These are phyloP conservation scores for Apteryx owenii DNA, from an alignment of 2,113 vertebrate species.

Conservation along the genomic window DNA sequence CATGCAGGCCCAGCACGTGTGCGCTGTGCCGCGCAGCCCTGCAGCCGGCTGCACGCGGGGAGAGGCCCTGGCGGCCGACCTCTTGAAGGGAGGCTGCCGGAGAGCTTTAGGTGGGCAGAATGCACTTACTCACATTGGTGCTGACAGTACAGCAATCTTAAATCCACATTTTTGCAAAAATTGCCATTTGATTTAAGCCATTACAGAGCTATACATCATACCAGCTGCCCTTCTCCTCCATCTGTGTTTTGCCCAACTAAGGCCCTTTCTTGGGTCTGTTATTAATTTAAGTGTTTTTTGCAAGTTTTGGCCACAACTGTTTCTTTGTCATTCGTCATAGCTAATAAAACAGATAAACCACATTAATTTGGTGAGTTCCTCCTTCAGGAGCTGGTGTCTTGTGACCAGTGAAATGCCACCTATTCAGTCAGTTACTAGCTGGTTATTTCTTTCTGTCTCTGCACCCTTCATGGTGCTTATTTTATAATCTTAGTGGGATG, in stretches of 20 bases:
- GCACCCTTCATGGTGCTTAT: background rate
- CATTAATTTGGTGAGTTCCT: background rate
- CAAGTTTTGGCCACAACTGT: background rate
- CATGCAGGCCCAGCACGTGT: background rate
- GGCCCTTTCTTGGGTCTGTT: background rate
- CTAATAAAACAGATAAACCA: background rate
- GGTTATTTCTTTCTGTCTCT: background rate
- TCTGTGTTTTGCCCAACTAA: background rate
- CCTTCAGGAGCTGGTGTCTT: background rate
- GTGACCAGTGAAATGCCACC: background rate
- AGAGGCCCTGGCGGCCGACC: rapidly evolving
- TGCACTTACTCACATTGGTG: background rate
- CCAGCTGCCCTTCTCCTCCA: background rate
- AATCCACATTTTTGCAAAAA: background rate
- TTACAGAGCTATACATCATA: background rate
- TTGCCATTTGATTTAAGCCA: rapidly evolving
- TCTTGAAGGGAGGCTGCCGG: background rate
- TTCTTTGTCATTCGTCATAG: background rate
- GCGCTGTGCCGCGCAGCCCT: background rate
- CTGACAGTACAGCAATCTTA: background rate
- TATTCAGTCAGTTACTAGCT: background rate
- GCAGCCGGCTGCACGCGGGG: rapidly evolving
- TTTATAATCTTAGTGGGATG: background rate
- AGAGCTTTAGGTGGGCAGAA: background rate
- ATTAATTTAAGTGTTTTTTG: background rate